These are phyloP conservation scores for Drosophila busckii DNA, from an alignment of 1,140 invertebrate genomes.

Conservation along the genomic window DNA sequence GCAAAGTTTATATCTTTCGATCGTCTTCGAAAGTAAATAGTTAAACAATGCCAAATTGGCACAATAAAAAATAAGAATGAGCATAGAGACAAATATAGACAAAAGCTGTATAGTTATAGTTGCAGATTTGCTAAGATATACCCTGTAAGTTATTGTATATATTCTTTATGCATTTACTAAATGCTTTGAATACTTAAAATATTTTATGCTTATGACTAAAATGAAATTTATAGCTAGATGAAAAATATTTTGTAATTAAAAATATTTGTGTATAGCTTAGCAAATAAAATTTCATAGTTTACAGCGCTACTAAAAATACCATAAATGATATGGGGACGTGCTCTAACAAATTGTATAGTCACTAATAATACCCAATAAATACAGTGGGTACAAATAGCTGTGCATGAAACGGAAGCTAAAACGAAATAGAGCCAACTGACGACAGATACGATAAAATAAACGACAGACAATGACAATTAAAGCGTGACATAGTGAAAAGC, in stretches of 20 bases:
- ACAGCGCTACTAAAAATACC: too few species aligned
- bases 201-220: too few species aligned
- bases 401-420: slow-evolving; percentile 27
- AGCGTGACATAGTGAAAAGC: slow-evolving; percentile 38
- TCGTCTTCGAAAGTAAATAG: slow-evolving; percentile 26
- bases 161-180: too few species aligned
- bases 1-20: too few species aligned
- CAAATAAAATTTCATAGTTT: too few species aligned
- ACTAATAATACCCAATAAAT: background rate
- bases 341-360: background rate
- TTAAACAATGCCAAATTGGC: slow-evolving; percentile 28
- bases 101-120: background rate
- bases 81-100: too few species aligned
- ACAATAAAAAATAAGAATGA: too few species aligned
- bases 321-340: background rate
- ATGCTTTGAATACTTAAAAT: too few species aligned
- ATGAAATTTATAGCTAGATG: too few species aligned
- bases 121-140: background rate
- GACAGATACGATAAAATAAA: slow-evolving; percentile 27
- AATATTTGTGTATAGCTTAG: too few species aligned
- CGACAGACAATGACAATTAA: slow-evolving; percentile 48
- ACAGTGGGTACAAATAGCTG: slow-evolving; percentile 22
- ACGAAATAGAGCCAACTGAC: slow-evolving; percentile 20
- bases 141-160: slow-evolving; percentile 7
- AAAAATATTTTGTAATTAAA: background rate